Base-by-base conservation (phyloP, 2,797 vertebrate species). In the Urosaurus nigricauda region DNA sequence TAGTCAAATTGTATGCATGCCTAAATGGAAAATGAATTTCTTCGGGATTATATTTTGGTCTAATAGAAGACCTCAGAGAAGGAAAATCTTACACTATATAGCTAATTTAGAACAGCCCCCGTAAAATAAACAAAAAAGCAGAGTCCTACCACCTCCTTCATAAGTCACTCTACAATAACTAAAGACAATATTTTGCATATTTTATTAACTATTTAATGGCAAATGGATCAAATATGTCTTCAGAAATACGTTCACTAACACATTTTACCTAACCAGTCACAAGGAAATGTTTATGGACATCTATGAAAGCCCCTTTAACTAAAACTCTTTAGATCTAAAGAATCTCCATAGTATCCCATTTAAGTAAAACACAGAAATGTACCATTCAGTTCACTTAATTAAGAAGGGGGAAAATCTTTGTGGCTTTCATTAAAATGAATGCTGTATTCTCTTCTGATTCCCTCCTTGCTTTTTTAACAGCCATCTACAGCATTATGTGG, bases 391-490 rank as follows among this genome's bases (percentile, higher is more conserved):
- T 21, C 74, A 70, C 5, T 86, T 43, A 53, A 86, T 70, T 35
- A 35, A 70, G 51, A 37, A 35, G 2, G 26, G 4, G 58, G 68
- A 51, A 24, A n/a, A 79, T 79, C 75, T 35, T 40, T 75, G 51
- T 26, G 70, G 5, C n/a, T 84, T 73, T 84, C 47, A 58, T 58
- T 32, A 85, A 51, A 58, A 85, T 17, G 35, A 85, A 85, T 26
- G 32, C 13, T 37, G 63, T 29, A 29, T 84, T 79, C 7, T 87
- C 70, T 53, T 37, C 43, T 29, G 63, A 87, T 81, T 85, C 14
- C 6, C 32, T 73, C 90, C 17, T 84, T 91, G 5, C 14, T 70
- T 63, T 5, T 91, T 65, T 26, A 86, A 51, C 63, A 43, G 32
- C 17, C 40, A 53, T n/a, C 21, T 47, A 51, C 19, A 2, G 26